A percentile compares a stretch with the other conserved stretches of the same genome.
Evolutionary conservation across 2,888 invertebrate species (phyloP).

Genomic region (Hyalella azteca): DNA sequence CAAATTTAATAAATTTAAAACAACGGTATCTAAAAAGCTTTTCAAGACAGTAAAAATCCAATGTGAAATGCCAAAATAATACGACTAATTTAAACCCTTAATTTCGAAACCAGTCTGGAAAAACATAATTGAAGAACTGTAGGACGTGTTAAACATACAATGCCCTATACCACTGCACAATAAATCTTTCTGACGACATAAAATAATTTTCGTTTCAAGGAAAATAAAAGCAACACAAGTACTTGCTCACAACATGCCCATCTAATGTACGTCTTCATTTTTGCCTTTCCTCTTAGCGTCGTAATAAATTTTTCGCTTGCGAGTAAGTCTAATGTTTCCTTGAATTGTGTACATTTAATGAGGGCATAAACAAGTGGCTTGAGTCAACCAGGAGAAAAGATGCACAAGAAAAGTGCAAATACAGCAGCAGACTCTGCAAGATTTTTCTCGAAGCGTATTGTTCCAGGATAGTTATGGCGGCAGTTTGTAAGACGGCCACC

Average conservation of each 20-base stretch:
- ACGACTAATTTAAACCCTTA: too few species aligned
- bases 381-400: conserved; percentile 36
- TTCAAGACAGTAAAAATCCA: too few species aligned
- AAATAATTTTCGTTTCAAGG: background rate
- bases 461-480: conserved; percentile 36
- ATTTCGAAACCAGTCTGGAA: too few species aligned
- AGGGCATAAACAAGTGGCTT: conserved; percentile 29
- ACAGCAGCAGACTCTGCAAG: conserved; percentile 35
- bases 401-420: conserved; percentile 36
- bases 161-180: too few species aligned
- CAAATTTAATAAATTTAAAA: too few species aligned
- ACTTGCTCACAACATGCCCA: conserved; percentile 13
- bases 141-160: too few species aligned
- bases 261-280: conserved; percentile 30
- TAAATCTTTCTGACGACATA: too few species aligned
- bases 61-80: too few species aligned
- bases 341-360: conserved; percentile 37
- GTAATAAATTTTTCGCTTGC: conserved; percentile 20
- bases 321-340: conserved; percentile 36
- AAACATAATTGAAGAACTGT: too few species aligned
- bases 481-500: conserved; percentile 35
- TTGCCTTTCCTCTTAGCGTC: conserved; percentile 30
- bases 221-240: background rate
- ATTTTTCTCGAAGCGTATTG: conserved; percentile 35
- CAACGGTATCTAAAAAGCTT: too few species aligned